Evolutionary conservation across 2,888 invertebrate species (phyloP).

Genomic region (Hetaerina titia): DNA sequence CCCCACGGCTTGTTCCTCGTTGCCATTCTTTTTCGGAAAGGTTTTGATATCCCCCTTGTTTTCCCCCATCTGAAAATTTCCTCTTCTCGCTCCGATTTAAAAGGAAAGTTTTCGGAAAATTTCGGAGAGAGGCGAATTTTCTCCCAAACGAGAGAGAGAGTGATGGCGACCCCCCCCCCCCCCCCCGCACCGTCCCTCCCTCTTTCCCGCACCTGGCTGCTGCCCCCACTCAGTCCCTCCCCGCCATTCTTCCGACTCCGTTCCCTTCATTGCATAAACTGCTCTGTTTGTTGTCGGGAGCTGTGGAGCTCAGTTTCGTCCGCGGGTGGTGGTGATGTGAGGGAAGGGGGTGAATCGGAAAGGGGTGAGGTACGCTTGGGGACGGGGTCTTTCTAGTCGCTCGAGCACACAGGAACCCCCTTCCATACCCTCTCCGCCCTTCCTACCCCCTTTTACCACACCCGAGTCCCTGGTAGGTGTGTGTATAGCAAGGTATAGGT

Average conservation of each 20-base stretch:
- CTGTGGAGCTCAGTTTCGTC: background rate
- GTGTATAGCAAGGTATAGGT: no score
- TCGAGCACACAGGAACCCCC: background rate
- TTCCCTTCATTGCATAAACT: background rate
- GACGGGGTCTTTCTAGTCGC: background rate
- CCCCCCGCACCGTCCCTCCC: background rate
- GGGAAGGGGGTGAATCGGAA: background rate
- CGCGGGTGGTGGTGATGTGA: background rate
- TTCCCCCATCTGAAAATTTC: background rate
- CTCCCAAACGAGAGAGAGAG: background rate
- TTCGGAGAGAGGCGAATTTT: background rate
- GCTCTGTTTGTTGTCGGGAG: background rate
- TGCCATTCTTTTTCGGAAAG: background rate
- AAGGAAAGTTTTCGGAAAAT: slow-evolving; percentile 12
- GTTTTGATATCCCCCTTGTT: slow-evolving; percentile 17
- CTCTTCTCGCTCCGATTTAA: background rate
- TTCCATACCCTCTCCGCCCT: background rate
- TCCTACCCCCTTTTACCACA: background rate
- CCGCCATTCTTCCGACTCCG: background rate
- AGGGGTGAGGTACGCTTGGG: background rate
- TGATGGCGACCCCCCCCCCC: background rate
- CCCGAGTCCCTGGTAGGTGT: background rate
- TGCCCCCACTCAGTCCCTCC: no score
- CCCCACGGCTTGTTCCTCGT: background rate
- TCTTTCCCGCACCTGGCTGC: background rate